phyloP scores from a whole-genome alignment of 2,797 vertebrate species.

The Luscinia luscinia region DNA sequence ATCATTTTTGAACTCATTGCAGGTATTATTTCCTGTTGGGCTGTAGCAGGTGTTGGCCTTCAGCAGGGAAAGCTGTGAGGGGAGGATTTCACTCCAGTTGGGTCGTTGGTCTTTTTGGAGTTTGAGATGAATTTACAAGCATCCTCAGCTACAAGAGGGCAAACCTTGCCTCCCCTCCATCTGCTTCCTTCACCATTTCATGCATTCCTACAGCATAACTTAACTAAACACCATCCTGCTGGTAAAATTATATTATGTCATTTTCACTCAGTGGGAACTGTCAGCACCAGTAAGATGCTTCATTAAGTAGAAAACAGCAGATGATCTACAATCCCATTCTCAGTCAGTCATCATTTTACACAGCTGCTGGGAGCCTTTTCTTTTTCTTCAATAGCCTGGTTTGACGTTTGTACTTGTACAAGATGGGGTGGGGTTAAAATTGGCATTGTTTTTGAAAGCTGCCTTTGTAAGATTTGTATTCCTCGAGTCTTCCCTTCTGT shows the following conservation, averaged over 20 bases:
- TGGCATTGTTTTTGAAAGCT: background rate
- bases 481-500: background rate
- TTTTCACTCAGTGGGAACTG: conserved; percentile 56
- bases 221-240: conserved; percentile 53
- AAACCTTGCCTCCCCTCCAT: conserved; percentile 2
- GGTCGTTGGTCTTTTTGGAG: background rate
- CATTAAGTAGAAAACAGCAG: conserved; percentile 55
- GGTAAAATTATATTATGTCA: conserved; percentile 56
- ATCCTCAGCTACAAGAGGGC: background rate
- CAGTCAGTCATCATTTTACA: conserved; percentile 28
- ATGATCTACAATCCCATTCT: conserved; percentile 44
- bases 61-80: background rate
- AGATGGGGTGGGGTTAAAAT: background rate
- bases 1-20: background rate
- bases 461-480: background rate
- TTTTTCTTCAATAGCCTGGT: background rate
- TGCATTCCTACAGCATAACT: conserved; percentile 53
- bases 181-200: conserved; percentile 44
- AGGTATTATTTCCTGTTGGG: background rate
- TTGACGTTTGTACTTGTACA: background rate
- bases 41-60: background rate
- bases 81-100: background rate
- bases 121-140: background rate
- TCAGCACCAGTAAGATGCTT: conserved; percentile 60
- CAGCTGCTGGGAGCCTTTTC: conserved; percentile 29